A percentile compares a stretch with the other conserved stretches of the same genome.
phyloP scores from a whole-genome alignment of 1,140 invertebrate species.

The Drosophila eugracilis region DNA sequence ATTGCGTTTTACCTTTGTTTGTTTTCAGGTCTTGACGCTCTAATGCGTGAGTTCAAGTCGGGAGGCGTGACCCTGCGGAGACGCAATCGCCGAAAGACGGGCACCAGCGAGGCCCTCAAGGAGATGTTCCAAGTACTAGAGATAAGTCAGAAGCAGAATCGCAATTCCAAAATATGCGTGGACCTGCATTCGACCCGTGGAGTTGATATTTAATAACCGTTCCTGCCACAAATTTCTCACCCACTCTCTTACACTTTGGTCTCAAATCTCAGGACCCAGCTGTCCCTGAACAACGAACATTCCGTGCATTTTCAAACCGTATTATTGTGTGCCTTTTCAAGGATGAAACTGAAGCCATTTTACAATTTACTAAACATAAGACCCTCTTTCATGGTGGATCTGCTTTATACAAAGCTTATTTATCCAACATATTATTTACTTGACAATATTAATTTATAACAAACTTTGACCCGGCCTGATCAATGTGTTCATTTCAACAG shows the following conservation, averaged over 20 bases:
- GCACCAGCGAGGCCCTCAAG: constrained; percentile 78
- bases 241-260: constrained; percentile 50
- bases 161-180: constrained; percentile 79
- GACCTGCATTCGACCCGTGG: constrained; percentile 63
- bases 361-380: constrained; percentile 44
- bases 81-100: constrained; percentile 71
- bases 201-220: constrained; percentile 9
- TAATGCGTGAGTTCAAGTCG: constrained; percentile 82
- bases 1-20: neutral
- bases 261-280: constrained; percentile 63
- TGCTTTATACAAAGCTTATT: constrained; percentile 6
- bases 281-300: constrained; percentile 67
- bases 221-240: constrained; percentile 14
- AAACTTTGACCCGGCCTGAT: constrained; percentile 13
- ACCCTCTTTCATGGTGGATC: neutral
- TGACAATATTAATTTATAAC: constrained; percentile 14
- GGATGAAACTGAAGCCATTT: constrained; percentile 42
- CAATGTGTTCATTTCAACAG: constrained; percentile 62
- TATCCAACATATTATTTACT: constrained; percentile 2
- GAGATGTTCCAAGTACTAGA: constrained; percentile 84
- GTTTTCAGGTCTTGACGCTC: constrained; percentile 84
- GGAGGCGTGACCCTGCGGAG: constrained; percentile 80
- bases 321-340: constrained; percentile 56
- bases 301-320: constrained; percentile 69
- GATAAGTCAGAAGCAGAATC: constrained; percentile 84